Evolutionary conservation across 2,797 vertebrate species (phyloP).

Genomic region (Lepidocolaptes lacrymiger): DNA sequence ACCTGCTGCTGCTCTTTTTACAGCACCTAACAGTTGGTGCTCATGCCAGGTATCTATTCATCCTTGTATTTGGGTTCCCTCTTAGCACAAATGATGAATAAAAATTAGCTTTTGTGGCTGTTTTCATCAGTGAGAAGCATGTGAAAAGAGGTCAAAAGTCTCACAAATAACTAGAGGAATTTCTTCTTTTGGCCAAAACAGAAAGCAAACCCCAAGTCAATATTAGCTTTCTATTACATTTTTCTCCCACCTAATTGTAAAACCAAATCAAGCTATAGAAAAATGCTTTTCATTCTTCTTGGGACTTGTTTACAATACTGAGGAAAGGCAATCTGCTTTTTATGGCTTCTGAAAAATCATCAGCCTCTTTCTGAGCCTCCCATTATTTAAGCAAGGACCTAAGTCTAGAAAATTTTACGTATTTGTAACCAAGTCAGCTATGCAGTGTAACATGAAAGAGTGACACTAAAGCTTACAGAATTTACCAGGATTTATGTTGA

Average conservation of each 20-base stretch:
- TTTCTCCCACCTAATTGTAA: background rate
- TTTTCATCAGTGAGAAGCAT: background rate
- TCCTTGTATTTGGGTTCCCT: background rate
- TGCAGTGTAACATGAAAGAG: background rate
- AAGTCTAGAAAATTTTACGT: background rate
- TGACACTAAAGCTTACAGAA: background rate
- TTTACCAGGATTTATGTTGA: background rate
- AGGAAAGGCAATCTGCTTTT: background rate
- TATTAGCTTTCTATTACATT: background rate
- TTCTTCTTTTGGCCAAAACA: background rate
- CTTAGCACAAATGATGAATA: background rate
- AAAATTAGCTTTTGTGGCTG: background rate
- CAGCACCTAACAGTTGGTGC: background rate
- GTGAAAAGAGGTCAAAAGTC: background rate
- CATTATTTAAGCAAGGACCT: background rate
- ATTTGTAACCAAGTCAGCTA: background rate
- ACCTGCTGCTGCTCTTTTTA: background rate
- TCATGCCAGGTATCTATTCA: background rate
- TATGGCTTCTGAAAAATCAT: background rate
- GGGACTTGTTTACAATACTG: background rate
- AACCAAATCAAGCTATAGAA: background rate
- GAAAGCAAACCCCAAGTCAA: background rate
- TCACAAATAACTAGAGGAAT: background rate
- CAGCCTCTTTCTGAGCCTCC: background rate
- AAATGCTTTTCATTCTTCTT: conserved; percentile 12